Conservation (phyloP, 2,797 vertebrate species). For the Urophycis tenuis region DNA sequence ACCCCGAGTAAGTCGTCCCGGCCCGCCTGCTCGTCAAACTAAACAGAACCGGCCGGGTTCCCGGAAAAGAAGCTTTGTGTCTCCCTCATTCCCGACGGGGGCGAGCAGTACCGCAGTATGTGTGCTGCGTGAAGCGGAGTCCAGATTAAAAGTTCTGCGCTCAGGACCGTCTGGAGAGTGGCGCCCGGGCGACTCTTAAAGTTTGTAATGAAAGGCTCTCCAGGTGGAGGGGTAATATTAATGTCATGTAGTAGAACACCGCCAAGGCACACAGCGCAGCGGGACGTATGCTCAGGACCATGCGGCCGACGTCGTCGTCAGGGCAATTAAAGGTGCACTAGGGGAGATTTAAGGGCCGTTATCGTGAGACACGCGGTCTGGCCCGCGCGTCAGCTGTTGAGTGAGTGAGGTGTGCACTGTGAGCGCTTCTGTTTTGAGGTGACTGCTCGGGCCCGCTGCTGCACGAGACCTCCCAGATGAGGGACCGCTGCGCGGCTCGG, state of each 20-base stretch:
- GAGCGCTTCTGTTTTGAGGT: not conserved
- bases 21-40: not conserved
- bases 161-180: not conserved
- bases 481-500: no score
- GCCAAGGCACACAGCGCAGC: not conserved
- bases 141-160: not conserved
- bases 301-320: not conserved
- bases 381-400: not conserved
- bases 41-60: not conserved
- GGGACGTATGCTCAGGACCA: not conserved
- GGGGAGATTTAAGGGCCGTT: not conserved
- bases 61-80: not conserved
- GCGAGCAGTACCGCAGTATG: not conserved
- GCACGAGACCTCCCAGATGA: not conserved
- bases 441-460: not conserved
- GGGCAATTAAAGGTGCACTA: not conserved
- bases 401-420: no score
- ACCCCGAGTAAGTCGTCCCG: not conserved
- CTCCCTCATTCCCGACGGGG: not conserved
- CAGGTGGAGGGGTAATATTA: not conserved
- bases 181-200: not conserved
- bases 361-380: not conserved
- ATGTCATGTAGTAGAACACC: not conserved
- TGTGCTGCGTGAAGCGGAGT: not conserved
- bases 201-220: not conserved